Evolutionary conservation across 2,113 vertebrate genomes (phyloP), one percentile per base, ranked within the genome.

Genomic region (Cettia cetti): DNA sequence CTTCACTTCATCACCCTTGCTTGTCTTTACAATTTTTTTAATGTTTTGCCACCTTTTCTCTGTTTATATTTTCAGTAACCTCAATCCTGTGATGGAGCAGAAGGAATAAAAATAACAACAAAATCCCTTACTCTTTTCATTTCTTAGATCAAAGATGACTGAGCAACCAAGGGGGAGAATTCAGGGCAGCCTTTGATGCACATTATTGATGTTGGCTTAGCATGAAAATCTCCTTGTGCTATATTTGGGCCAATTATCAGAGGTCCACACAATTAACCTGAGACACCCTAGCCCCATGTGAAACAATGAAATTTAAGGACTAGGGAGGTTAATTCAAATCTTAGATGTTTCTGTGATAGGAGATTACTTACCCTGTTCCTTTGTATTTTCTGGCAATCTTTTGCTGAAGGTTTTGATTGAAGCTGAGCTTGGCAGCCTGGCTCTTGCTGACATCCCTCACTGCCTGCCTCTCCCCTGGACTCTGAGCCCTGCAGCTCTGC

Each of bases 141-240:
- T 96, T 96, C 90, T 83, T 45, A 93, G 93, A 97, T 96, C 96
- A 96, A 96, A 96, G 95, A 94, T 95, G 93, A 94, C 90, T 92
- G 93, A 94, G 59, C 60, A 81, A 90, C 85, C 3, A 9, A 93
- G 85, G 54, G 64, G 69, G 79, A 82, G 76, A 94, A 96, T 89
- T 95, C 90, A 94, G 76, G 88, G 90, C 85, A 97, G 95, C 86
- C 94, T 97, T 97, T 95, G 92, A 96, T 94, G 95, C 92, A 61
- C 69, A 30, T 60, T 96, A 96, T 92, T 96, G 94, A 95, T 96
- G 90, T 97, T 96, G 88, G 94, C 94, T 96, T 94, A 95, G 76
- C 82, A 95, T 71, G 82, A 96, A 96, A 96, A 96, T 96, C 92
- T 91, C 88, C 76, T 81, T 90, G 90, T 90, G 82, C 85, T 96